A percentile compares a stretch with the other conserved stretches of the same genome.
phyloP scores from a whole-genome alignment of 2,797 vertebrate species.

The Rhinoraja longicauda region DNA sequence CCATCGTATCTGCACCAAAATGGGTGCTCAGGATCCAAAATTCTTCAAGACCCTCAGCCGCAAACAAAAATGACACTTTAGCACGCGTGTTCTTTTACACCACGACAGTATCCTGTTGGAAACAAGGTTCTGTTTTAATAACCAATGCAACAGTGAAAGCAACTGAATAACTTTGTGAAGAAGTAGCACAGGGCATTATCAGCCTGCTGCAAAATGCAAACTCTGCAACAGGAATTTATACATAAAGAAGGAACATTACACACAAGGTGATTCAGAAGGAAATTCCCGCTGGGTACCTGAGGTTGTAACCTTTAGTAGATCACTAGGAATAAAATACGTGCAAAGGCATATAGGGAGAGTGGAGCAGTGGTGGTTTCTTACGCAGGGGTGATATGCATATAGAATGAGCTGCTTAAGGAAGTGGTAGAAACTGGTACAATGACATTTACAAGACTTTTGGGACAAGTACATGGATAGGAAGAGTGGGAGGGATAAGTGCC shows the following conservation, averaged over 20 bases:
- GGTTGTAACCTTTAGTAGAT: background rate
- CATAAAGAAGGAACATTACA: no score
- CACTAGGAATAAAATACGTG: background rate
- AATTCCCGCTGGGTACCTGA: no score
- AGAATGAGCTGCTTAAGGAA: no score
- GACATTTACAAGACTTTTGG: no score
- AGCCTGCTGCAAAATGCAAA: background rate
- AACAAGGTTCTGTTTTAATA: constrained; percentile 6
- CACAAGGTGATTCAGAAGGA: no score
- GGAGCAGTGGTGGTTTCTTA: background rate
- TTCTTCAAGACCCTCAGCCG: background rate
- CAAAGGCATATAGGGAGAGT: background rate
- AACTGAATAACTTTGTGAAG: background rate
- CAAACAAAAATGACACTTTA: background rate
- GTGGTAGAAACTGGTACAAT: no score
- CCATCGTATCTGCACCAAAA: constrained; percentile 11
- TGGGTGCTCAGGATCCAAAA: background rate
- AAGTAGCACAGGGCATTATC: background rate
- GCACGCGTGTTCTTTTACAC: background rate
- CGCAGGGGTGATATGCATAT: no score
- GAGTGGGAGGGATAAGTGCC: no score
- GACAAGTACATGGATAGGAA: no score
- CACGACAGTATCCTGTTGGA: background rate
- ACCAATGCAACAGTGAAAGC: background rate
- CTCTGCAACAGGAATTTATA: background rate